Percentiles rank a stretch among this genome's conserved stretches.
Evolutionary conservation across 2,888 invertebrate genomes (phyloP).

Genomic region (Sycophila texana): DNA sequence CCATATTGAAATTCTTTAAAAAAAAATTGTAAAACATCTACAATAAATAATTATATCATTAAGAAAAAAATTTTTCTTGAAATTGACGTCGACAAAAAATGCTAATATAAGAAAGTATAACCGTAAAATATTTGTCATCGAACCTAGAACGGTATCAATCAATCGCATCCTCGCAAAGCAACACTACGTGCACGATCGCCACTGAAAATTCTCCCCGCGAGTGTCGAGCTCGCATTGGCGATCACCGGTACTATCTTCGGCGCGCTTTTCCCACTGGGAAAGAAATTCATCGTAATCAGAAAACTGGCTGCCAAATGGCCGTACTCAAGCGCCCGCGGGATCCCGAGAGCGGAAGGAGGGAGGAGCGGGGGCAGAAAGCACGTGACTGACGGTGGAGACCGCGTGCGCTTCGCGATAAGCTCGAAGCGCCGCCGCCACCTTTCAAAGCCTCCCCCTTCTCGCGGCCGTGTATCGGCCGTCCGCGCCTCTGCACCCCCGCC

Average conservation of each 20-base stretch:
- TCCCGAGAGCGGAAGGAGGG: background rate
- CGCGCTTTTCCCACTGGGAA: slow-evolving; percentile 56
- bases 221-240: background rate
- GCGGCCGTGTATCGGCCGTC: background rate
- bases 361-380: slow-evolving; percentile 1
- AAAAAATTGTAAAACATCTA: too few species aligned
- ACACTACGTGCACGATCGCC: too few species aligned
- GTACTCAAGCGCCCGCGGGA: slow-evolving; percentile 53
- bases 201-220: too few species aligned
- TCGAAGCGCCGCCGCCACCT: slow-evolving; percentile 52
- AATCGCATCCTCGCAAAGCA: too few species aligned
- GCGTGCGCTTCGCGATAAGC: slow-evolving; percentile 74
- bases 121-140: too few species aligned
- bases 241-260: background rate
- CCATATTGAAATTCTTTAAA: too few species aligned
- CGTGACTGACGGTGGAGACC: slow-evolving; percentile 71
- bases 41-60: too few species aligned
- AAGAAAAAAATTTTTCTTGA: too few species aligned
- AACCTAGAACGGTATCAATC: too few species aligned
- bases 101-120: too few species aligned
- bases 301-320: slow-evolving; percentile 66
- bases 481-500: slow-evolving; percentile 10
- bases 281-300: slow-evolving; percentile 68
- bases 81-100: too few species aligned
- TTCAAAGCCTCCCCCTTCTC: slow-evolving; percentile 48